phyloP scores from a whole-genome alignment of 2,113 vertebrate species.

The Dascyllus trimaculatus region DNA sequence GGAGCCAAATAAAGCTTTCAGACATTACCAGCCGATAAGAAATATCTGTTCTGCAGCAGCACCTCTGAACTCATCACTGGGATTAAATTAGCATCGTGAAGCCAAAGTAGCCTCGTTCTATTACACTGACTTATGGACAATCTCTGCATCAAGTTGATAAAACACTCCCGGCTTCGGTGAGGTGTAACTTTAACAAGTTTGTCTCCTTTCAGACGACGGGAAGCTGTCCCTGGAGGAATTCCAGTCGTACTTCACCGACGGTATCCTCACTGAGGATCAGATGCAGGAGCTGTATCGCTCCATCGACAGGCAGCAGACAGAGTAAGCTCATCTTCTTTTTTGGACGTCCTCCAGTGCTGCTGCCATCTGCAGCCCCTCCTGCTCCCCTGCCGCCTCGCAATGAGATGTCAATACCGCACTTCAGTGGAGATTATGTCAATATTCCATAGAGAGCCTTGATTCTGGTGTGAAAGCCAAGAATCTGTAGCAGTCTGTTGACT shows the following conservation, averaged over 20 bases:
- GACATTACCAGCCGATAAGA: neutral
- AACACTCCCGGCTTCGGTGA: conserved; percentile 4
- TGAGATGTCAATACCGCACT: conserved; percentile 20
- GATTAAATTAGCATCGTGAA: conserved; percentile 4
- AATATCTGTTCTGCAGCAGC: neutral
- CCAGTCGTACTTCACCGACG: conserved; percentile 94
- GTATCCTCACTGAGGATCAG: conserved; percentile 91
- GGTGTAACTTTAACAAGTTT: conserved; percentile 18
- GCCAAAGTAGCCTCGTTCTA: neutral
- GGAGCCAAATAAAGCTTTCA: conserved; percentile 13
- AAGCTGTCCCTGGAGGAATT: conserved; percentile 97
- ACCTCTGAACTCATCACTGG: conserved; percentile 2
- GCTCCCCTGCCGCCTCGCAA: conserved; percentile 50
- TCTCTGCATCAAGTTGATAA: conserved; percentile 4
- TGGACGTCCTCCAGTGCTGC: conserved; percentile 47
- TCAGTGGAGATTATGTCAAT: conserved; percentile 54
- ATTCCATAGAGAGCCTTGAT: conserved; percentile 36
- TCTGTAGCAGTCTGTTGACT: conserved; percentile 9
- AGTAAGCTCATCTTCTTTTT: conserved; percentile 85
- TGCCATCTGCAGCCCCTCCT: conserved; percentile 65
- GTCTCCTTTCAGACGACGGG: conserved; percentile 89
- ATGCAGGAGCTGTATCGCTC: conserved; percentile 93
- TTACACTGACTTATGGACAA: neutral
- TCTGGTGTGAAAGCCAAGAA: conserved; percentile 10
- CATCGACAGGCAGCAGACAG: conserved; percentile 89